These are phyloP conservation scores for Cotesia vestalis DNA, from an alignment of 1,140 invertebrate genomes.

Conservation along the genomic window DNA sequence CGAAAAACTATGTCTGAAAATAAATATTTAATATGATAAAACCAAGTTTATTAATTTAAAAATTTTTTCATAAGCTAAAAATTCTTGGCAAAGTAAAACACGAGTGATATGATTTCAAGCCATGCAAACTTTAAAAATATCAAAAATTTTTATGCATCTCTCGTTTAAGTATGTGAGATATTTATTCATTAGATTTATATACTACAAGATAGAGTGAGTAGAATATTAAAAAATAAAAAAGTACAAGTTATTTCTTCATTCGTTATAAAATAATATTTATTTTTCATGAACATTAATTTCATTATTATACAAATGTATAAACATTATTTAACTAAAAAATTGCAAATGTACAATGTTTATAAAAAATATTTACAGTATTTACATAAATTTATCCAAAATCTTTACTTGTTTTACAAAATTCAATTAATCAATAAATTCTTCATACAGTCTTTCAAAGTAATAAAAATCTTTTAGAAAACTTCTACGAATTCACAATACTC, in stretches of 20 bases:
- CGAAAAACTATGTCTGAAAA: too few relatives aligned
- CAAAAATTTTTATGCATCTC: too few relatives aligned
- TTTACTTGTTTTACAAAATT: not conserved
- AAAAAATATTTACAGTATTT: constrained; percentile 30
- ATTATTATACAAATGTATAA: constrained; percentile 25
- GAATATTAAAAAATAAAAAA: not conserved
- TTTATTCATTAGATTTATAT: not conserved
- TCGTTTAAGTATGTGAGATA: not conserved
- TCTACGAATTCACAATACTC: constrained; percentile 61
- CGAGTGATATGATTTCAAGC: too few relatives aligned
- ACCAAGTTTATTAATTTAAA: too few relatives aligned
- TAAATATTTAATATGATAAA: too few relatives aligned
- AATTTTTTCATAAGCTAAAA: too few relatives aligned
- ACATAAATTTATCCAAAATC: constrained; percentile 1
- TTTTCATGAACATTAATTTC: not conserved
- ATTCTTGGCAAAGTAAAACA: too few relatives aligned
- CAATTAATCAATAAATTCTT: not conserved
- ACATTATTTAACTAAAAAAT: constrained; percentile 31
- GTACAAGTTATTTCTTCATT: not conserved
- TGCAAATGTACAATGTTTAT: constrained; percentile 38
- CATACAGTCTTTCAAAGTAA: not conserved
- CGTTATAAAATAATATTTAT: constrained; percentile 4
- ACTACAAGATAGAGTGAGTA: constrained; percentile 4
- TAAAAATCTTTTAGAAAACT: not conserved
- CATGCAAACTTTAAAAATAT: too few relatives aligned